These are phyloP conservation scores for Drosophila lowei DNA, from an alignment of 1,140 invertebrate genomes.

Conservation along the genomic window DNA sequence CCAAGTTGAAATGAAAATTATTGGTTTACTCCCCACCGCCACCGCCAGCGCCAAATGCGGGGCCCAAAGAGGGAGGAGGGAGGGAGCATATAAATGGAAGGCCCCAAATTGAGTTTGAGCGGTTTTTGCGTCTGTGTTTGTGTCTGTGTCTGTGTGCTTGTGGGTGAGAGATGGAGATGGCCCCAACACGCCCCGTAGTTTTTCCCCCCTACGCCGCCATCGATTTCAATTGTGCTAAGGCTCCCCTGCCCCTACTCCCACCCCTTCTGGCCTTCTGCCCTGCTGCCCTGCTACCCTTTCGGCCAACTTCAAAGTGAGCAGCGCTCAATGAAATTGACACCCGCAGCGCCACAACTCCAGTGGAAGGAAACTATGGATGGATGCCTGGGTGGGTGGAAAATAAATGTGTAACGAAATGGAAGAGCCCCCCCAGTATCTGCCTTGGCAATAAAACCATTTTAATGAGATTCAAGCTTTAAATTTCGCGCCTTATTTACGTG, in stretches of 20 bases:
- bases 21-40: slow-evolving; percentile 55
- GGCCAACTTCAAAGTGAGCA: slow-evolving; percentile 69
- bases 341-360: slow-evolving; percentile 63
- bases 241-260: slow-evolving; percentile 8
- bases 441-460: slow-evolving; percentile 78
- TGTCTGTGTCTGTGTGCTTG: too few relatives aligned
- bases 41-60: slow-evolving; percentile 19
- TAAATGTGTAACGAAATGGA: slow-evolving; percentile 78
- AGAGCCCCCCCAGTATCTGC: slow-evolving; percentile 21
- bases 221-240: slow-evolving; percentile 76
- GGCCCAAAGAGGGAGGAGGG: neutral
- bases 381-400: slow-evolving; percentile 32
- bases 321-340: slow-evolving; percentile 75
- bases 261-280: neutral
- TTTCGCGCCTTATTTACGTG: slow-evolving; percentile 77
- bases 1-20: slow-evolving; percentile 75
- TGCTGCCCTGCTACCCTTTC: slow-evolving; percentile 29
- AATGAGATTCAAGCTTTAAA: slow-evolving; percentile 81
- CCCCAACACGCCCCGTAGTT: slow-evolving; percentile 56
- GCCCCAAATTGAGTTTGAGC: slow-evolving; percentile 73
- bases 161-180: neutral
- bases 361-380: slow-evolving; percentile 63
- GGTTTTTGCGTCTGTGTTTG: slow-evolving; percentile 36
- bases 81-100: slow-evolving; percentile 35
- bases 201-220: slow-evolving; percentile 51